These are phyloP conservation scores for Perca flavescens DNA, from an alignment of 2,113 vertebrate genomes.

Conservation along the genomic window DNA sequence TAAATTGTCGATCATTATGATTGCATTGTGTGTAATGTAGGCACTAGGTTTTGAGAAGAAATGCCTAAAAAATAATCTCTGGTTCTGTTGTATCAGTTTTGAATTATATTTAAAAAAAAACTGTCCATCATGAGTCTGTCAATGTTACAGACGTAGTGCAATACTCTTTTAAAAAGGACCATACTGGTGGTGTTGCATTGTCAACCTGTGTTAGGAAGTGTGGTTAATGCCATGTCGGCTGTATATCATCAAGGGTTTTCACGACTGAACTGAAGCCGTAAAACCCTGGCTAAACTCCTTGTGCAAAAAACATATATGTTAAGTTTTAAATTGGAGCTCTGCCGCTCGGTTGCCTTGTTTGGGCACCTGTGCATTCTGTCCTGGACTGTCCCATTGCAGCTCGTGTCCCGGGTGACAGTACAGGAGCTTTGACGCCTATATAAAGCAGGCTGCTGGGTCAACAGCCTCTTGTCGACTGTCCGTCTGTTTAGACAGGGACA, in stretches of 20 bases:
- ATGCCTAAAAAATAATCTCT: background rate
- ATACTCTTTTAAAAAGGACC: background rate
- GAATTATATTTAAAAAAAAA: no score
- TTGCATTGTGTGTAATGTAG: slow-evolving; percentile 5
- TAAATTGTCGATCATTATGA: background rate
- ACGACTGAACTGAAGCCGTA: background rate
- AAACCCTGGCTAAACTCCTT: slow-evolving; percentile 5
- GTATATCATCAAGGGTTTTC: background rate
- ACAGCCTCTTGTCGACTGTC: slow-evolving; percentile 67
- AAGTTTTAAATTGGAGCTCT: background rate
- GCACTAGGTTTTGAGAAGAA: background rate
- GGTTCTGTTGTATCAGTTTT: background rate
- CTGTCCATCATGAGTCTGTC: background rate
- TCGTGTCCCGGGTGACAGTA: slow-evolving; percentile 66
- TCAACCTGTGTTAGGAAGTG: background rate
- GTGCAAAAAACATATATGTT: slow-evolving; percentile 7
- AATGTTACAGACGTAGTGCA: background rate
- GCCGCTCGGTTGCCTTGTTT: slow-evolving; percentile 49
- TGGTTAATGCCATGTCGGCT: background rate
- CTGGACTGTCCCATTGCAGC: slow-evolving; percentile 30
- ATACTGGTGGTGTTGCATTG: background rate
- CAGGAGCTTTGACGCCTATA: slow-evolving; percentile 32
- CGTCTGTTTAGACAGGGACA: slow-evolving; percentile 62
- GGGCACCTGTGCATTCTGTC: slow-evolving; percentile 73
- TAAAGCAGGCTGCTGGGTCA: slow-evolving; percentile 65